Base-by-base conservation (phyloP, 2,113 vertebrate species). In the Podilymbus podiceps region DNA sequence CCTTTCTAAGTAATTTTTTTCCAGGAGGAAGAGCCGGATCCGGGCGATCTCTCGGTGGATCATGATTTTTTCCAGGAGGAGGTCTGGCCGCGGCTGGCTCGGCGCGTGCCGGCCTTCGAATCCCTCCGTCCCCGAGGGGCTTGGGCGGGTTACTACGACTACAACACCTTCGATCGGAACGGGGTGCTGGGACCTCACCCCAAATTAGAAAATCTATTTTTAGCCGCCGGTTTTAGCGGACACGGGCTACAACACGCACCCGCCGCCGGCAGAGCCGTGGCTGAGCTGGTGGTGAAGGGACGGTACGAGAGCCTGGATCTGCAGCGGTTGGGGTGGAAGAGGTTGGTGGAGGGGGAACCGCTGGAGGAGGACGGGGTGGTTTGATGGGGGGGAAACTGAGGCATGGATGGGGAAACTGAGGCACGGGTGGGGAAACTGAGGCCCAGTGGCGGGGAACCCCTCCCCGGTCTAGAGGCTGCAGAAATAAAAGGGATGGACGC, bases 11-110 rank as follows among this genome's bases (percentile, higher is more conserved):
- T 44, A 28, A 1, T 42, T 56, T 25, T 47, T 68, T 18, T 12
- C 31, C 68, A 96, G 95, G 95, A 85, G 44, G 74, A 90, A 2
- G 95, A 96, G 64, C 95, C 93, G 0, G 87, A 90, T 7, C 3
- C 90, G 1, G 15, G 75, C 2, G 60, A 96, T 6, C 93, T 96
- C 15, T 90, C 88, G 1, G 95, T 96, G 71, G 95, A 96, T 9
- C 40, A 74, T 1, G 0, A 8, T 3, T 96, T 33, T 25, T 96
- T 96, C 90, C 90, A 94, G 66, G 87, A 96, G 75, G 28, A 12
- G 24, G 0, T 96, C 13, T 94, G 93, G 95, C 95, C 95, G 0
- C 75, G 10, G 18, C 23, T 96, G 79, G 95, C 95, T 2, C 87
- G 20, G 16, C 79, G 95, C 0, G 88, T 96, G 2, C 95, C 95